Evolutionary conservation across 53 echinoderm and acorn worm species (phyloP), one percentile per base, ranked within the genome.

Genomic region (Echinometra lucunter): DNA sequence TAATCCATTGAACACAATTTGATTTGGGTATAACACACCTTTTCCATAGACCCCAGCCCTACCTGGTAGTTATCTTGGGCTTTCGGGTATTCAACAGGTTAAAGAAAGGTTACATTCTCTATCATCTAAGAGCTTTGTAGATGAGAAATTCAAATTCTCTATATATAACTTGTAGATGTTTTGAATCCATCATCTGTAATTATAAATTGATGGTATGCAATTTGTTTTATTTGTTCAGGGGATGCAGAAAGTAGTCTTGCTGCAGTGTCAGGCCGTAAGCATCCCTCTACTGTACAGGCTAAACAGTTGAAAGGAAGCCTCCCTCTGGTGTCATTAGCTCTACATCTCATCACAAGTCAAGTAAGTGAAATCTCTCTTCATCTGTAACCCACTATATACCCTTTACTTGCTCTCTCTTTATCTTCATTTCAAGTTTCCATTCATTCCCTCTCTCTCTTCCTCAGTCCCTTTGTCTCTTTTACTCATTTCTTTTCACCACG

Each of bases 281-380:
- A 98, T 78, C 99, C 98, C 45, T 98, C 98, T 23, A 96, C 97
- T 18, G 60, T 99, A 12, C 98, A 99, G 85, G 99, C 99, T 92
- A 98, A 98, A 92, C 96, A 96, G 45, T 95, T 99, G 40, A 99
- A 99, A 93, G 95, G 95, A 8, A 96, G 95, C 88, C 95, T 99
- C 30, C 99, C 99, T 27, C 95, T 99, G 49, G 96, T 98, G 15
- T 96, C 99, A 11, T 93, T 99, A 6, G 96, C 97, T 19, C 92
- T 98, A 2, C 97, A 99, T 88, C 95, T 99, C 44, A 97, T 97
- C 44, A 99, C 99, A 25, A 99, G 99, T 80, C 97, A 97, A 96
- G 99, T 99, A 93, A 91, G 96, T 55, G 74, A 74, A 74, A 74
- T 34, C 12, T 28, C 74, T 74, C n/a, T 37, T 28, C 12, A 34